Conservation (phyloP, 1,140 invertebrate genomes). For the Drosophila navojoa region DNA sequence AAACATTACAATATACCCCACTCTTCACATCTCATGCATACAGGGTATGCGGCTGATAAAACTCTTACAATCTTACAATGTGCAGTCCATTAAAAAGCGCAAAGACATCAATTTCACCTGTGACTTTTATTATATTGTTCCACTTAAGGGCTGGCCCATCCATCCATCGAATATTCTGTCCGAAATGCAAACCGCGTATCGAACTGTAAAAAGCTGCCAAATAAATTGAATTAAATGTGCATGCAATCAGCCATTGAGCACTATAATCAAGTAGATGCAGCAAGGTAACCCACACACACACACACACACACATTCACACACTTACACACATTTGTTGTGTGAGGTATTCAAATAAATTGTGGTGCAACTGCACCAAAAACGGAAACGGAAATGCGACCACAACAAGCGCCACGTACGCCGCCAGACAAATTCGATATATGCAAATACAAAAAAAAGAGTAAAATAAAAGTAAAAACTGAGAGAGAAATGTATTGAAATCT, state of each 20-base stretch:
- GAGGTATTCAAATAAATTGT: constrained; percentile 49
- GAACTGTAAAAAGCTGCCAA: constrained; percentile 27
- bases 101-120: constrained; percentile 19
- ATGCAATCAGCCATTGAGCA: constrained; percentile 58
- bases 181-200: constrained; percentile 20
- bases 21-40: no score
- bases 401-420: constrained; percentile 34
- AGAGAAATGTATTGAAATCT: constrained; percentile 1
- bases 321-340: background rate
- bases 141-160: constrained; percentile 46
- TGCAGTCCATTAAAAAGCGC: constrained; percentile 41
- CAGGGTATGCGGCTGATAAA: background rate
- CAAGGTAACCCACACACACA: background rate
- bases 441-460: constrained; percentile 3
- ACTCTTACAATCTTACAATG: background rate
- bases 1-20: no score
- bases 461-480: no score
- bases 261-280: constrained; percentile 16
- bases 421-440: constrained; percentile 54
- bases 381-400: constrained; percentile 68
- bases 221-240: constrained; percentile 73
- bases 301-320: constrained; percentile 10
- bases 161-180: constrained; percentile 51
- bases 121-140: constrained; percentile 22
- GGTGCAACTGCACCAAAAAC: constrained; percentile 37